These are phyloP conservation scores for Anoplophora glabripennis DNA, from an alignment of 1,140 invertebrate species.

Conservation along the genomic window DNA sequence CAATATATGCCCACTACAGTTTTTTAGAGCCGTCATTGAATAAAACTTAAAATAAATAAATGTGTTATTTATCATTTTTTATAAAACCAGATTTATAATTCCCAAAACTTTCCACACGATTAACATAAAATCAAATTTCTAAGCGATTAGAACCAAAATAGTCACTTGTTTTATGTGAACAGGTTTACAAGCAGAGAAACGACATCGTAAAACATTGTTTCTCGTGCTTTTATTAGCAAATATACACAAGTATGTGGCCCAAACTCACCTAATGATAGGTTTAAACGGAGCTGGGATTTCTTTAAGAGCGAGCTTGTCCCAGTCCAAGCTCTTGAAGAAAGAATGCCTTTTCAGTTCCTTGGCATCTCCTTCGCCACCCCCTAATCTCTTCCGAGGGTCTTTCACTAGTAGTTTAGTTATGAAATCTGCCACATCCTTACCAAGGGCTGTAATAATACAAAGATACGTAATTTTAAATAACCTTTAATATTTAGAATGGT, in stretches of 20 bases:
- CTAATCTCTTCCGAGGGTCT: slow-evolving; percentile 80
- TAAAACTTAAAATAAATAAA: no score
- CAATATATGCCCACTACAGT: no score
- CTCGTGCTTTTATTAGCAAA: neutral
- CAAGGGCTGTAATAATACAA: slow-evolving; percentile 50
- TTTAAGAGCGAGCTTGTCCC: slow-evolving; percentile 71
- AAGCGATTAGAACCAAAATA: no score
- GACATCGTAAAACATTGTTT: neutral
- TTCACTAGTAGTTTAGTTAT: slow-evolving; percentile 78
- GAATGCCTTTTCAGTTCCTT: slow-evolving; percentile 81
- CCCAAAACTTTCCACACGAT: no score
- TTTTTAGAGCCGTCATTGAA: no score
- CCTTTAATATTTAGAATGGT: no score
- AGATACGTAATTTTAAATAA: slow-evolving; percentile 1
- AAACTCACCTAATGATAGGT: slow-evolving; percentile 62
- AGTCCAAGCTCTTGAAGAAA: slow-evolving; percentile 79
- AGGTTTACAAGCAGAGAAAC: no score
- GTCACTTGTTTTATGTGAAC: no score
- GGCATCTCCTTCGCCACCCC: slow-evolving; percentile 76
- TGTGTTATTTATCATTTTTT: no score
- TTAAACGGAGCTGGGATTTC: slow-evolving; percentile 78
- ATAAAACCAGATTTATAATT: no score
- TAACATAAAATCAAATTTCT: no score
- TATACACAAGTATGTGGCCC: no score
- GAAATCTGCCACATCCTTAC: slow-evolving; percentile 60